Conservation (phyloP, 2,113 vertebrate species). For the Platycercus adscitus region DNA sequence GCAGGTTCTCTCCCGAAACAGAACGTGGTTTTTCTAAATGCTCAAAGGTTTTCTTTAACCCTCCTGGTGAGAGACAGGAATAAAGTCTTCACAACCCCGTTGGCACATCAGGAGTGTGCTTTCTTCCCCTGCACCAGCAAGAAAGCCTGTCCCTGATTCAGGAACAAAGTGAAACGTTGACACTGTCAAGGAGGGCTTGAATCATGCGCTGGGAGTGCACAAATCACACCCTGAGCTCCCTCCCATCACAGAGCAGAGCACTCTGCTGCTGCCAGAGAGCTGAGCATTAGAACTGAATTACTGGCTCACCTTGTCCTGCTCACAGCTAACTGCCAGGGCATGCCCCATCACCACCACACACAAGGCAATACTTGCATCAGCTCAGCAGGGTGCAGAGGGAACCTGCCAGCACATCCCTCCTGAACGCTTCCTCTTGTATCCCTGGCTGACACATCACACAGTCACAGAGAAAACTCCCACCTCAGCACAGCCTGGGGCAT, state of each 20-base stretch:
- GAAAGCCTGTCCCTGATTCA: neutral
- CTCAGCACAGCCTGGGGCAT: neutral
- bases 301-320: neutral
- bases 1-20: rapidly evolving
- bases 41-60: neutral
- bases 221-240: neutral
- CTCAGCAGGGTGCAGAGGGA: neutral
- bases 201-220: neutral
- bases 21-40: neutral
- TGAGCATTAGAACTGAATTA: neutral
- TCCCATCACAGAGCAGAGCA: neutral
- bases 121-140: neutral
- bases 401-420: neutral
- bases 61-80: neutral
- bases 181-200: neutral
- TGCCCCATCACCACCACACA: neutral
- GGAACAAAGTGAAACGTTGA: neutral
- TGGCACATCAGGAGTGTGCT: neutral
- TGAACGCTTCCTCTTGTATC: neutral
- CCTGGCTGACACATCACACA: neutral
- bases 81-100: neutral
- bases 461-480: neutral
- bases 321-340: neutral
- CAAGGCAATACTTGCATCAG: neutral
- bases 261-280: neutral